Evolutionary conservation across 1,140 invertebrate genomes (phyloP), one percentile per base, ranked within the genome.

Genomic region (Camponotus floridanus): DNA sequence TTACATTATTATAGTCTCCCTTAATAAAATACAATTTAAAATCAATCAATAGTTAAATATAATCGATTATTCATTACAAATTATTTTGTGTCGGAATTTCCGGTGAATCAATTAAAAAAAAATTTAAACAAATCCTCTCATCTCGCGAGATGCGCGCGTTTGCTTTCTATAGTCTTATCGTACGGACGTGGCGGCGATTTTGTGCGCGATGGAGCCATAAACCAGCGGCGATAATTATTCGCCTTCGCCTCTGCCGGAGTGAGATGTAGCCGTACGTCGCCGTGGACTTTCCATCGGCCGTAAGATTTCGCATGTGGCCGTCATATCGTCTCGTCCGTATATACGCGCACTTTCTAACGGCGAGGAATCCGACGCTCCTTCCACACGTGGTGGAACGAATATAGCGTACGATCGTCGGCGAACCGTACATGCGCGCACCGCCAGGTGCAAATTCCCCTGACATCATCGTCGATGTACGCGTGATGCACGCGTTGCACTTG

Each of bases 371-470:
- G 73, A 71, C 36, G 81, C 83, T 76, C 71, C 76, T 64, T 79
- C 61, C 76, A 45, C 76, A 45, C 70, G 51, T 62, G 59, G 42
- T 26, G 48, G 70, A 51, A 65, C 86, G 76, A 71, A 83, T 85
- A 78, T 68, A 48, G 55, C 61, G 39, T 67, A 79, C 64, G 80
- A 76, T 83, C 64, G 59, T 62, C 70, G 88, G 74, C 74, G 85
- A 18, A 68, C 45, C 68, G 76, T 88, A 87, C 86, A 87, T 67
- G 64, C 80, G 87, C 86, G 87, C 88, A 87, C 86, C 90, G 87
- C 86, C 92, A 93, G 93, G 92, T 94, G 93, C 91, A 91, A 93
- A 92, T 94, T 91, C 92, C 91, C 92, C 91, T 91, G 92, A 91
- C 92, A 91, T 93, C 91, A 92, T 92, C 87, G 81, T 90, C 90